Evolutionary conservation across 2,888 invertebrate genomes (phyloP), one percentile per base, ranked within the genome.

Genomic region (Argyra leucocephala): DNA sequence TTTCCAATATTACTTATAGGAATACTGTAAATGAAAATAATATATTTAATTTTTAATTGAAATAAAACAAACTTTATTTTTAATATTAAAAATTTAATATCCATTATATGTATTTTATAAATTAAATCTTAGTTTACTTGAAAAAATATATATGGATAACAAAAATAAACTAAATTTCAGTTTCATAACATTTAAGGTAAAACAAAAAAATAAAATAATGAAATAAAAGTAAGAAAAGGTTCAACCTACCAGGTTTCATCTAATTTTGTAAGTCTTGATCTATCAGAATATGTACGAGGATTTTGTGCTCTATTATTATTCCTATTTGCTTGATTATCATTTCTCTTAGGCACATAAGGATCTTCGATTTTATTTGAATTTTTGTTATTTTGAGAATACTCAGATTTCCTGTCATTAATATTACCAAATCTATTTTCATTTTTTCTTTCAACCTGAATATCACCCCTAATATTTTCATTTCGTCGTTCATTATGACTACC

Each of bases 51-150:
- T 31, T 31, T 18, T 18, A 48, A 48, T 48, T 48, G 48, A 59
- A 59, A 23, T 59, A 59, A 59, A 59, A 59, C 59, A 23, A n/a
- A 59, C 59, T 18, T 23, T 58, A 22, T 23, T 23, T 22, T 22
- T 57, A 22, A 22, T 22, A 57, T 22, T 22, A 57, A 1, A 12
- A 48, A 12, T 48, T 59, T 23, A 59, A 59, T 59, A 59, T 59
- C 18, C 5, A 48, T 18, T 9, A 23, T 23, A 59, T 59, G 18
- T 23, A 59, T 59, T 22, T 59, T 21, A 15, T n/a, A n/a, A n/a
- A n/a, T n/a, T n/a, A n/a, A n/a, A n/a, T n/a, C n/a, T n/a, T n/a
- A n/a, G 1, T 57, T 21, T 22, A 22, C 21, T 57, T 23, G 15
- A 59, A 59, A 23, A 23, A 59, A 4, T 15, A 23, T 59, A 15